phyloP scores from a whole-genome alignment of 2,113 vertebrate genomes.

The Semnornis frantzii region DNA sequence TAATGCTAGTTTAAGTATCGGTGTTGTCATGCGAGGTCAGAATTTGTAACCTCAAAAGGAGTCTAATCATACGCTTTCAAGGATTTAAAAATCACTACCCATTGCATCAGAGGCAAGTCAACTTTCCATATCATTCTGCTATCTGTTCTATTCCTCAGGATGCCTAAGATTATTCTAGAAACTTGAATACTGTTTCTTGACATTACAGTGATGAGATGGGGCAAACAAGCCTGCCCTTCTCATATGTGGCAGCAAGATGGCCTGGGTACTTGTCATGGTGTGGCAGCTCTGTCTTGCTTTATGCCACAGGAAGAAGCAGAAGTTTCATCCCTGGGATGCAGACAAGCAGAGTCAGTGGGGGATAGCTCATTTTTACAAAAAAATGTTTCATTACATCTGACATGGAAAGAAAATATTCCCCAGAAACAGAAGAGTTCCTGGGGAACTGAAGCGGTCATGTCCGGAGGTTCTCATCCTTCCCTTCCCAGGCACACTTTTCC shows the following conservation, averaged over 20 bases:
- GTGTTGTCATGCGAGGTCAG: not conserved
- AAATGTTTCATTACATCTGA: not conserved
- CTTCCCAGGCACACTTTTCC: not conserved
- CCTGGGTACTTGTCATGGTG: rapidly evolving
- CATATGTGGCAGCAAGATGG: not conserved
- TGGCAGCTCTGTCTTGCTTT: not conserved
- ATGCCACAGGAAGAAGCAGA: not conserved
- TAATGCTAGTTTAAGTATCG: not conserved
- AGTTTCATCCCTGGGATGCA: not conserved
- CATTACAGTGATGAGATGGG: not conserved
- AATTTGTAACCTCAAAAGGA: not conserved
- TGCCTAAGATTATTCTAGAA: not conserved
- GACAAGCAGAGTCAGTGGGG: not conserved
- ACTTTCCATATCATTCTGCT: not conserved
- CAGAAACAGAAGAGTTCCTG: not conserved
- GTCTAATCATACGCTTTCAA: not conserved
- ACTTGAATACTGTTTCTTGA: not conserved
- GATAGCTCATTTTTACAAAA: not conserved
- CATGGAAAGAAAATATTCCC: not conserved
- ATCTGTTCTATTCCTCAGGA: not conserved
- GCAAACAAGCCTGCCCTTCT: not conserved
- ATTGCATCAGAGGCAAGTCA: not conserved
- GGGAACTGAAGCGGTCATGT: not conserved
- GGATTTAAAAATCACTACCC: not conserved
- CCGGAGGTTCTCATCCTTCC: not conserved